Base-by-base conservation (phyloP, 1,140 invertebrate genomes). In the Ectropis grisescens region DNA sequence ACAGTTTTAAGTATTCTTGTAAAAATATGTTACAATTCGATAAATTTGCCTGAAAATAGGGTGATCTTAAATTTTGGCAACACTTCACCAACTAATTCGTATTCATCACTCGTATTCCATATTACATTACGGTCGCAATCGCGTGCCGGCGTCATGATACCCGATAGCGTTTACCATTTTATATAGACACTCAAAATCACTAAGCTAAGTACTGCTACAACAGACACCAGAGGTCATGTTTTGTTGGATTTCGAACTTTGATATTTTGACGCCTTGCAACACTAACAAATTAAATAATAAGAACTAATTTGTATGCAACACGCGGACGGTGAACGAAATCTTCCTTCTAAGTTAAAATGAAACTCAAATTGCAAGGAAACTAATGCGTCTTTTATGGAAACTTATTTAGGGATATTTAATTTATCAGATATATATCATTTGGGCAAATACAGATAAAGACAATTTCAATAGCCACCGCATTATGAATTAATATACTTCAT, bases 251-350 rank as follows among this genome's bases (percentile, higher is more conserved):
- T 16, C 13, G n/a, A 25, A 40, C 26, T 40, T 42, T 51, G 55
- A 66, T 70, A 69, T 64, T 74, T 66, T 74, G 64, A 74, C 69
- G 58, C 58, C 58, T 65, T 41, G 54, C 43, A 48, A 52, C 47
- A 52, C 43, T 47, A 67, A 64, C 69, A 68, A 65, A 69, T 69
- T 59, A 70, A 64, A 70, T 66, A 65, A 67, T 68, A 62, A 70
- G 41, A 33, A 27, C 52, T 60, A 45, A 64, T 69, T 68, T 55
- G 56, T 72, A 76, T 72, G 51, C 66, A 44, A 40, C 13, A 42
- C 38, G 44, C 45, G 67, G 58, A 34, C 26, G 29, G 27, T 35
- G 46, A 55, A 58, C 60, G 47, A 55, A 56, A 37, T 40, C 45
- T 26, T 30, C 33, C 23, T n/a, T n/a, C n/a, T n/a, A n/a, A 40